phyloP scores from a whole-genome alignment of 1,140 invertebrate species.

The Scylla paramamosain region DNA sequence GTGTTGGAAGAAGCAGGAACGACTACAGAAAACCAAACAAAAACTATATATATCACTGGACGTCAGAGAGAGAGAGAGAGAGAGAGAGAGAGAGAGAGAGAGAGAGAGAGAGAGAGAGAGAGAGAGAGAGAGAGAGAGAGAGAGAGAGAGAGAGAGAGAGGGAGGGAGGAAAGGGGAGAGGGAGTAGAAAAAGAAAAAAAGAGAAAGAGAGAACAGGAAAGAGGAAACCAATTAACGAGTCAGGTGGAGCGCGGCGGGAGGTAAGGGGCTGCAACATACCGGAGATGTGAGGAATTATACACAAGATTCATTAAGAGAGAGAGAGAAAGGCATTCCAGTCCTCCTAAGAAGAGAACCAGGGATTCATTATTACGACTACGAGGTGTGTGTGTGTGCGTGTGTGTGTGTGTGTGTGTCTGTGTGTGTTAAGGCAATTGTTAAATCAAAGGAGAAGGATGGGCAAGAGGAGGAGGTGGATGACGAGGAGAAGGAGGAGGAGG shows the following conservation, averaged over 20 bases:
- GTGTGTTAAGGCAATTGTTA: background rate
- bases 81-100: no score
- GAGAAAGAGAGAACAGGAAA: background rate
- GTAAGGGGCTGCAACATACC: background rate
- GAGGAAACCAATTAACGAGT: background rate
- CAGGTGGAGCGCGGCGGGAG: background rate
- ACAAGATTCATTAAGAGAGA: constrained; percentile 15
- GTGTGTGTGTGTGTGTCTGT: background rate
- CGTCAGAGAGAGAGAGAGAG: no score
- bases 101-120: no score
- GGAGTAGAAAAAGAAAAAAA: background rate
- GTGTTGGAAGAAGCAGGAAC: no score
- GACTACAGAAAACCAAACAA: no score
- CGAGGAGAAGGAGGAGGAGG: background rate
- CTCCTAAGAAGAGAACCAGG: background rate
- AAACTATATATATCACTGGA: no score
- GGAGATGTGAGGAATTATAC: background rate
- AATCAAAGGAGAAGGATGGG: no score
- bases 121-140: no score
- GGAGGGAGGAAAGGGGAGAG: no score
- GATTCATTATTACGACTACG: background rate
- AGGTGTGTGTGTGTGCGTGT: background rate
- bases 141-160: background rate
- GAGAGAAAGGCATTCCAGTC: background rate
- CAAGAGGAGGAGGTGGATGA: background rate